Base-by-base conservation (phyloP, 2,113 vertebrate genomes). In the Antechinus stuartii region DNA sequence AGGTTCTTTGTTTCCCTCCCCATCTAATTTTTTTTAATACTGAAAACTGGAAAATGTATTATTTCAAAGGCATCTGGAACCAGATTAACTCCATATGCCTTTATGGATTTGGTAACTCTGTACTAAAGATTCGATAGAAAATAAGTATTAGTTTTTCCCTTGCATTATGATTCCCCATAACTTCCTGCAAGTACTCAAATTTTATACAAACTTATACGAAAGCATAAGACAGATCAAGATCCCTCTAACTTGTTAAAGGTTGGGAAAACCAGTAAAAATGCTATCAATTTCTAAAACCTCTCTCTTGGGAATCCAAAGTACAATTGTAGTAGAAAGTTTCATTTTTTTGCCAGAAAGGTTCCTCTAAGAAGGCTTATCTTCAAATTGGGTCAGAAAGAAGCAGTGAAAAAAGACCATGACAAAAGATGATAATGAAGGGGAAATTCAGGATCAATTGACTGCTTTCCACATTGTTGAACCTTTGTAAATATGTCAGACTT, bases 111-210 rank as follows among this genome's bases (percentile, higher is more conserved):
- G 16, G 42, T 7, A 84, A 22, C n/a, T 42, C 35, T 84, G 42
- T 84, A 8, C n/a, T 84, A 42, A 42, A 84, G 68, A 84, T 22
- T 6, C 5, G 11, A 84, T 84, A 84, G 35, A 16, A 84, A 84
- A 1, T 84, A 19, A 84, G n/a, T 0, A 84, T 19, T 22, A 23
- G 6, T 84, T 42, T 84, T 84, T n/a, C 11, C 68, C 7, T 84
- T 84, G n/a, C 16, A 84, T 84, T 84, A 42, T 84, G n/a, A 84
- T 42, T 42, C 19, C 68, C 42, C 68, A 56, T 12, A 91, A 3
- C 68, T 93, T 54, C 90, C 94, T 57, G 35, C 30, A 92, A 95
- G 14, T 61, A 9, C 91, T 94, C 91, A 89, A n/a, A 96, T 52
- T 93, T 96, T 76, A 91, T 27, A 30, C 0, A 91, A 93, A 90